These are phyloP conservation scores for Scrobipalpa costella DNA, from an alignment of 2,888 invertebrate genomes.

Conservation along the genomic window DNA sequence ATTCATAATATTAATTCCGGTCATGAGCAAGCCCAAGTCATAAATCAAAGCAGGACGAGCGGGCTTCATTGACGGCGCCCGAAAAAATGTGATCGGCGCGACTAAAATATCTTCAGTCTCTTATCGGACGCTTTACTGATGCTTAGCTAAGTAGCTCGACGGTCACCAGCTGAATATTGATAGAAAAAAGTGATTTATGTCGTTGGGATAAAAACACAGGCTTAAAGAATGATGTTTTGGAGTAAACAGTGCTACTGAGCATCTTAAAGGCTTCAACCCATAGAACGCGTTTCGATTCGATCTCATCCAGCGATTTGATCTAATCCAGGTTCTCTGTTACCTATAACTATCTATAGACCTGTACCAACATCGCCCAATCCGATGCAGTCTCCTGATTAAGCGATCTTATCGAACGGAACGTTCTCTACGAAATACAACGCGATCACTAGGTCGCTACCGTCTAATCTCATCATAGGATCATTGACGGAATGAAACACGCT, in stretches of 20 bases:
- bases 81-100: slow-evolving; percentile 38
- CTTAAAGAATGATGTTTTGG: neutral
- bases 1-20: slow-evolving; percentile 51
- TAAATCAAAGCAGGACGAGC: slow-evolving; percentile 49
- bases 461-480: no score
- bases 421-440: no score
- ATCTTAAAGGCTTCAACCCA: no score
- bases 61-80: slow-evolving; percentile 43
- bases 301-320: no score
- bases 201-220: neutral
- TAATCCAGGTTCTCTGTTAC: no score
- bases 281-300: no score
- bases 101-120: slow-evolving; percentile 29
- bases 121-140: slow-evolving; percentile 29
- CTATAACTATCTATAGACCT: no score
- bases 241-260: neutral
- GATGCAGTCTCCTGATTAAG: no score
- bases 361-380: no score
- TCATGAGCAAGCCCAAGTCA: slow-evolving; percentile 44
- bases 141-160: slow-evolving; percentile 25
- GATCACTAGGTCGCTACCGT: no score
- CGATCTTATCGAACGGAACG: no score
- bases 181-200: slow-evolving; percentile 12
- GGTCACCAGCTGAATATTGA: slow-evolving; percentile 18
- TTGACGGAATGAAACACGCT: no score